Conservation (phyloP, 2,888 invertebrate genomes). For the Trichopria drosophilae region DNA sequence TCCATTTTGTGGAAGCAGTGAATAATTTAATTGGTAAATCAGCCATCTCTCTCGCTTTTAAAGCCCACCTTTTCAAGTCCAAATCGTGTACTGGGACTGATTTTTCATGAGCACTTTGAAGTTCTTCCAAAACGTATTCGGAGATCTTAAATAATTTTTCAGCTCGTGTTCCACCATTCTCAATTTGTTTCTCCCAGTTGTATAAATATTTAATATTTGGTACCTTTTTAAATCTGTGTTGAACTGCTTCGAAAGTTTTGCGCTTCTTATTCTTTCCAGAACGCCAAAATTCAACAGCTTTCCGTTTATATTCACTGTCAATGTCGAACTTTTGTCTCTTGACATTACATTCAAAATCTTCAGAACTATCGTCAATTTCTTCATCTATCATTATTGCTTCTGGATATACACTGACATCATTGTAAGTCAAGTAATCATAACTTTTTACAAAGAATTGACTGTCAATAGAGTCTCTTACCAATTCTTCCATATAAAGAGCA, state of each 20-base stretch:
- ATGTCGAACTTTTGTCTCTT: constrained; percentile 1
- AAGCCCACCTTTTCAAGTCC: too few species aligned
- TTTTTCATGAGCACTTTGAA: constrained; percentile 3
- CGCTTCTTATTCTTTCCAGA: background rate
- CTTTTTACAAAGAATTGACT: background rate
- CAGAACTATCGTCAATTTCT: constrained; percentile 2
- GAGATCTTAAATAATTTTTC: background rate
- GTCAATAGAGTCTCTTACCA: constrained; percentile 1
- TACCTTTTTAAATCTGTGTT: constrained; percentile 4
- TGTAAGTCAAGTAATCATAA: constrained; percentile 1
- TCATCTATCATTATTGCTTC: constrained; percentile 2
- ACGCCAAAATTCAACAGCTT: too few species aligned
- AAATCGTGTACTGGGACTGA: background rate
- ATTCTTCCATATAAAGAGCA: constrained; percentile 1
- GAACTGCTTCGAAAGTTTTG: constrained; percentile 2
- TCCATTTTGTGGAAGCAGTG: too few species aligned
- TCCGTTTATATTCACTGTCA: constrained; percentile 1
- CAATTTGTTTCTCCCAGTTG: background rate
- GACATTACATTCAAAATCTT: background rate
- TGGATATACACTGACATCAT: background rate
- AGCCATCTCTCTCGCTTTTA: too few species aligned
- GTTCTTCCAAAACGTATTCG: background rate
- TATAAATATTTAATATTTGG: constrained; percentile 3
- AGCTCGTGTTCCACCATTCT: background rate
- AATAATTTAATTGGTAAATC: too few species aligned